Conservation (phyloP, 2,888 invertebrate genomes). For the Tinea trinotella region DNA sequence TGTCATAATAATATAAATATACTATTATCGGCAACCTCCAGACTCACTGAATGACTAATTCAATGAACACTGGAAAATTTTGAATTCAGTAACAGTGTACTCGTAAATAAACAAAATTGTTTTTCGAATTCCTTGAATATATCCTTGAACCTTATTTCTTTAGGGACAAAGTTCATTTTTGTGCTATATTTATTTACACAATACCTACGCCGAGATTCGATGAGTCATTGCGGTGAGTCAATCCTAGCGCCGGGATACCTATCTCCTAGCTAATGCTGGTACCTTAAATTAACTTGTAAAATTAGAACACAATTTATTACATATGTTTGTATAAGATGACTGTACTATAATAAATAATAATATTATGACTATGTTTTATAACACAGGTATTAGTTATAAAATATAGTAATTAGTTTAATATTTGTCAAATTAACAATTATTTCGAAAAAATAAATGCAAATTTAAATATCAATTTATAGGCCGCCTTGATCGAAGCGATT, state of each 20-base stretch:
- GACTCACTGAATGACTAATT: slow-evolving; percentile 5
- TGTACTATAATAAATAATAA: no score
- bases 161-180: not conserved
- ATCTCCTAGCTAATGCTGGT: slow-evolving; percentile 1
- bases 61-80: not conserved
- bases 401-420: no score
- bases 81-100: not conserved
- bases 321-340: no score
- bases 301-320: slow-evolving; percentile 3
- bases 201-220: not conserved
- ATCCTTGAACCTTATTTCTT: not conserved
- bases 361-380: no score
- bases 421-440: no score
- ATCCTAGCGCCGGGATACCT: not conserved
- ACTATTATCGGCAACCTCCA: not conserved
- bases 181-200: not conserved
- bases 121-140: not conserved
- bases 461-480: no score
- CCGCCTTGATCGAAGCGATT: no score
- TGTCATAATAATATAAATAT: no score
- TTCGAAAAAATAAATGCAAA: no score
- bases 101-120: not conserved
- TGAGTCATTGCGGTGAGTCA: slow-evolving; percentile 2
- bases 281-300: slow-evolving; percentile 6
- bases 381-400: no score